Evolutionary conservation across 2,113 vertebrate genomes (phyloP).

Genomic region (human): DNA sequence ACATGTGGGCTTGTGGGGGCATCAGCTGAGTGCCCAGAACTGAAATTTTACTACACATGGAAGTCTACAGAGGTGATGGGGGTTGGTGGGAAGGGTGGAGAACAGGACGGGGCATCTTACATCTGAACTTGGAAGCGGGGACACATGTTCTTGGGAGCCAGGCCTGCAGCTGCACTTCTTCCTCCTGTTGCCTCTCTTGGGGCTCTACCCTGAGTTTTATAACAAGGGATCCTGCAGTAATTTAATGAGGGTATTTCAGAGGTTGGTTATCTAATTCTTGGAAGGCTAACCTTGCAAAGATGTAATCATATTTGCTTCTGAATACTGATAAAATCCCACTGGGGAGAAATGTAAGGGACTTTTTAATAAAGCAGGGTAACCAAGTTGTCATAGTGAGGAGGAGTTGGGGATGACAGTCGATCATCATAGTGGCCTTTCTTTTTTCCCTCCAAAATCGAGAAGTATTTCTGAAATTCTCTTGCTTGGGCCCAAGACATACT

Average conservation of each 20-base stretch:
- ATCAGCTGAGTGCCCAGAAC: fast-evolving
- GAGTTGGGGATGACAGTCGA: not conserved
- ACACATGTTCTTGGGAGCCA: fast-evolving
- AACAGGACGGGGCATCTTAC: too few species aligned
- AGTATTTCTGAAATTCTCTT: not conserved
- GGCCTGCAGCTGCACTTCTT: fast-evolving
- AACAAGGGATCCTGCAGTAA: not conserved
- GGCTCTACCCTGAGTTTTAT: fast-evolving
- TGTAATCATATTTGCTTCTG: not conserved
- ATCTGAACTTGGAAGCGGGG: not conserved
- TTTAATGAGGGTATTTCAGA: not conserved
- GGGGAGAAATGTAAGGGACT: not conserved
- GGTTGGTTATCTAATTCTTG: not conserved
- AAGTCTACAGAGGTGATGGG: too few species aligned
- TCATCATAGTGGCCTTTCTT: fast-evolving
- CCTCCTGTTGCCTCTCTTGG: fast-evolving
- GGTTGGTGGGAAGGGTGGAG: not conserved
- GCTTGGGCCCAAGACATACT: not conserved
- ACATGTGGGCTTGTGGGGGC: fast-evolving
- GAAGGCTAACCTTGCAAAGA: not conserved
- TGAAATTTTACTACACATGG: not conserved
- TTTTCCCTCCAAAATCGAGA: not conserved
- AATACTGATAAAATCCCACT: not conserved
- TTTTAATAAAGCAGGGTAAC: not conserved
- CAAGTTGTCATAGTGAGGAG: not conserved